phyloP scores from a whole-genome alignment of 2,113 vertebrate genomes.

The Petrocephalus microphthalmus region DNA sequence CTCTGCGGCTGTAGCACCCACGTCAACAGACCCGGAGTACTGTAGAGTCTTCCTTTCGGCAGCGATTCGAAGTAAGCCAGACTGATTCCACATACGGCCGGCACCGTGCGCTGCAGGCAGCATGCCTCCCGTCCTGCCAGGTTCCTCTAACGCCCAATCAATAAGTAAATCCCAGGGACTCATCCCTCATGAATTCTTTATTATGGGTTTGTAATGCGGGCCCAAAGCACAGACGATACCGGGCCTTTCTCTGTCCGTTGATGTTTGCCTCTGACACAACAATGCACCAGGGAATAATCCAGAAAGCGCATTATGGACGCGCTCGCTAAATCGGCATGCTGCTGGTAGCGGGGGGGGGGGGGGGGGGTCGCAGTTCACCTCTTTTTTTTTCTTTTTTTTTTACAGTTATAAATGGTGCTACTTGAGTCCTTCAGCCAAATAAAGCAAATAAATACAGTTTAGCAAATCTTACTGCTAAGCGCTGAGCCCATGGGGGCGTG shows the following conservation, averaged over 20 bases:
- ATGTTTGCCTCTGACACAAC: conserved; percentile 26
- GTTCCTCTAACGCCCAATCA: conserved; percentile 21
- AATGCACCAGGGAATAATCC: conserved; percentile 45
- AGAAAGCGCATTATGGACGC: conserved; percentile 51
- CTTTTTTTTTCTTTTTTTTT: conserved; percentile 58
- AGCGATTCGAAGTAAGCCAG: not conserved
- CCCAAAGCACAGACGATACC: conserved; percentile 55
- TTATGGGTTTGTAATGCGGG: conserved; percentile 43
- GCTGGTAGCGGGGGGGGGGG: conserved; percentile 3
- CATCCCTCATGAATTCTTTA: conserved; percentile 18
- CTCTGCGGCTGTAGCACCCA: not conserved
- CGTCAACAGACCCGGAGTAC: not conserved
- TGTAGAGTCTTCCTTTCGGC: not conserved
- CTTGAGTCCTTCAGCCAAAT: conserved; percentile 47
- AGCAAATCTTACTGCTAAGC: not conserved
- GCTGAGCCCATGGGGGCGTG: not conserved
- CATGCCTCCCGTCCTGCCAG: not conserved
- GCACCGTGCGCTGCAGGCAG: not conserved
- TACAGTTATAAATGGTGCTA: conserved; percentile 59
- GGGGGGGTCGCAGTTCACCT: conserved; percentile 46
- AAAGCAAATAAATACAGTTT: not conserved
- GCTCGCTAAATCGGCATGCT: conserved; percentile 42
- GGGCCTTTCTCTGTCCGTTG: conserved; percentile 38
- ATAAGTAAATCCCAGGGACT: conserved; percentile 27
- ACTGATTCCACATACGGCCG: not conserved